Evolutionary conservation across 1,140 invertebrate species (phyloP).

Genomic region (Psilanteris sp.): DNA sequence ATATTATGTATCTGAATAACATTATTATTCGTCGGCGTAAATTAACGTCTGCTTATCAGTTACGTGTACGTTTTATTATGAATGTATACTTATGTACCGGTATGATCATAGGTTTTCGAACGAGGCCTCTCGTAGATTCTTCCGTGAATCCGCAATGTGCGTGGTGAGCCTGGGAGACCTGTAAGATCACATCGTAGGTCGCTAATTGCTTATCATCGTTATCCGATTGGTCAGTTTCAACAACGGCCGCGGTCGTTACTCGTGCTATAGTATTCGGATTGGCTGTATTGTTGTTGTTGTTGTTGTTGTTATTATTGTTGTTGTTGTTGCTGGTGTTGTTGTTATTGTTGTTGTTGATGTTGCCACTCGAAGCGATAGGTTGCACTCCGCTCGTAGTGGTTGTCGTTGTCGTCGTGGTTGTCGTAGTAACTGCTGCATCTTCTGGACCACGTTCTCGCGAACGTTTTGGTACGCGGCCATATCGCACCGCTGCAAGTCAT

Average conservation of each 20-base stretch:
- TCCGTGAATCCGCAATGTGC: slow-evolving; percentile 94
- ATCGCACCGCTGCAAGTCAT: slow-evolving; percentile 90
- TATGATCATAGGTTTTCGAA: slow-evolving; percentile 86
- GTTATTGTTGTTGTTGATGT: slow-evolving; percentile 48
- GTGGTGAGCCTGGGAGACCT: slow-evolving; percentile 94
- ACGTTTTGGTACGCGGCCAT: slow-evolving; percentile 96
- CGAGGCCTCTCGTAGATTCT: slow-evolving; percentile 86
- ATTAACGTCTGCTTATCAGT: too few relatives aligned
- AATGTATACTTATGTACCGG: too few relatives aligned
- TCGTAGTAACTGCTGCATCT: slow-evolving; percentile 73
- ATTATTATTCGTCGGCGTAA: too few relatives aligned
- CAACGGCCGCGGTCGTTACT: slow-evolving; percentile 72
- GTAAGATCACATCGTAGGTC: slow-evolving; percentile 92
- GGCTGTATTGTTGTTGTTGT: slow-evolving; percentile 59
- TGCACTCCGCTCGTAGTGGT: slow-evolving; percentile 72
- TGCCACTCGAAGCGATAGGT: slow-evolving; percentile 66
- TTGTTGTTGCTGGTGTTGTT: slow-evolving; percentile 48
- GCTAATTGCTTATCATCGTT: slow-evolving; percentile 83
- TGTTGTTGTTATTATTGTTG: slow-evolving; percentile 59
- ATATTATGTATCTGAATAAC: too few relatives aligned
- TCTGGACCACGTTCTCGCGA: slow-evolving; percentile 88
- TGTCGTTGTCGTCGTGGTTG: slow-evolving; percentile 66
- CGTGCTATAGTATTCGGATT: slow-evolving; percentile 65
- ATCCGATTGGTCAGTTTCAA: slow-evolving; percentile 78
- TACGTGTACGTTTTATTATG: too few relatives aligned